Base-by-base conservation (phyloP, 2,113 vertebrate species). In the Tupaia tana region DNA sequence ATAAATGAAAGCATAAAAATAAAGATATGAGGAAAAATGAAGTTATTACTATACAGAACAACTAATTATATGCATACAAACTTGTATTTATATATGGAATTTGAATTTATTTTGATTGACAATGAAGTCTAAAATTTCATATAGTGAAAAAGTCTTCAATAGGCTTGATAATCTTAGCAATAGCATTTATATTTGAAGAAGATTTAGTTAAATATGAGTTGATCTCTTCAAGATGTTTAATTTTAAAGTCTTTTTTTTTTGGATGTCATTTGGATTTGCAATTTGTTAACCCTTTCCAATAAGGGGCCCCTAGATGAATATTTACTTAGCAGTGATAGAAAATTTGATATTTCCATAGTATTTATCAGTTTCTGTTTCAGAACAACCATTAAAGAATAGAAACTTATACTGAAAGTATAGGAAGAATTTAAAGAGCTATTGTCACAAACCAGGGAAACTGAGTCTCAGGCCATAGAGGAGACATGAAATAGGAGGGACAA, bases 111-210 rank as follows among this genome's bases (percentile, higher is more conserved):
- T 97, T 96, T 97, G 97, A 95, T 91, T 97, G 97, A 93, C 95
- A 98, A 59, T 92, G 64, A 92, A 94, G 34, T 87, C 34, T 82
- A 92, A 97, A 92, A 96, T 97, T 96, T 98, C 96, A 98, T 97
- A 90, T 94, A 90, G 82, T 90, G 88, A 56, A 90, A 90, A 94
- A 95, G 19, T 86, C 88, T 93, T 96, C 86, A 71, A 31, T 89
- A 89, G 89, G 27, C 88, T 92, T 83, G 78, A 85, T 96, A 92
- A 97, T 95, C 95, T 96, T 85, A 91, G 96, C 92, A 96, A 94
- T 90, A 95, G 85, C 69, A 89, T 90, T 95, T 92, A 87, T 97
- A 95, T 98, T 98, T 98, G 95, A 97, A 92, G 67, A 98, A 92
- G 96, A 82, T 58, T 97, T 97, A 97, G 95, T 92, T 95, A 92